These are phyloP conservation scores for Brachymystax lenok DNA, from an alignment of 2,797 vertebrate species.

Conservation along the genomic window DNA sequence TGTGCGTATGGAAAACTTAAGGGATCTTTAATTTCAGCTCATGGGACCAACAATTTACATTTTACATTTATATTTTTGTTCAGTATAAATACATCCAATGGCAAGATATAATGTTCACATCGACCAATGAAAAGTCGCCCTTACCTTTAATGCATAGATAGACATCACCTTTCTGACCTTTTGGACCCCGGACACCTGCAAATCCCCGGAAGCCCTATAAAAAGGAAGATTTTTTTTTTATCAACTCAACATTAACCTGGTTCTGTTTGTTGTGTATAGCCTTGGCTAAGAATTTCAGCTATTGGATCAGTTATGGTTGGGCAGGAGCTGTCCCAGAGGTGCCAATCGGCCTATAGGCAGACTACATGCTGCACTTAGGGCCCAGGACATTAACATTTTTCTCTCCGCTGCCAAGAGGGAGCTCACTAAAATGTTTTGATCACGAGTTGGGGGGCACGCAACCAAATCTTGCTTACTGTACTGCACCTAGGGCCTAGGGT, in stretches of 20 bases:
- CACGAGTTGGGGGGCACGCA: too few species aligned
- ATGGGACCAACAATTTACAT: too few species aligned
- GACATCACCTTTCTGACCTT: conserved; percentile 73
- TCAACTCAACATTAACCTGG: not conserved
- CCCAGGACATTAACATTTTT: too few species aligned
- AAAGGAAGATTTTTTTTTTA: conserved; percentile 7
- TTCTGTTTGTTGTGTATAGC: not conserved
- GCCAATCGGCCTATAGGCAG: too few species aligned
- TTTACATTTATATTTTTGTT: too few species aligned
- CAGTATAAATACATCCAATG: not conserved
- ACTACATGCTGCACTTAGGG: too few species aligned
- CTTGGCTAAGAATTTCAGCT: not conserved
- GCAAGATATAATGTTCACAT: not conserved
- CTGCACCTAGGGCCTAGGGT: too few species aligned
- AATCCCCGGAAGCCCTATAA: conserved; percentile 68
- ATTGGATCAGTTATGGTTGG: not conserved
- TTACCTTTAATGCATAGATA: conserved; percentile 60
- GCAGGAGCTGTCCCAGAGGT: not conserved
- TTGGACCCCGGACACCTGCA: conserved; percentile 63
- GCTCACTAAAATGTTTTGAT: too few species aligned
- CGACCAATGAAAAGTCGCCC: not conserved
- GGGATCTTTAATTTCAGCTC: too few species aligned
- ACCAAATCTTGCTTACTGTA: too few species aligned
- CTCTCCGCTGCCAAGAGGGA: too few species aligned
- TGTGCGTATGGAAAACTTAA: too few species aligned